Percentiles rank a stretch among this genome's conserved stretches.
Conservation (phyloP, 2,113 vertebrate species). For the Sceloporus undulatus region DNA sequence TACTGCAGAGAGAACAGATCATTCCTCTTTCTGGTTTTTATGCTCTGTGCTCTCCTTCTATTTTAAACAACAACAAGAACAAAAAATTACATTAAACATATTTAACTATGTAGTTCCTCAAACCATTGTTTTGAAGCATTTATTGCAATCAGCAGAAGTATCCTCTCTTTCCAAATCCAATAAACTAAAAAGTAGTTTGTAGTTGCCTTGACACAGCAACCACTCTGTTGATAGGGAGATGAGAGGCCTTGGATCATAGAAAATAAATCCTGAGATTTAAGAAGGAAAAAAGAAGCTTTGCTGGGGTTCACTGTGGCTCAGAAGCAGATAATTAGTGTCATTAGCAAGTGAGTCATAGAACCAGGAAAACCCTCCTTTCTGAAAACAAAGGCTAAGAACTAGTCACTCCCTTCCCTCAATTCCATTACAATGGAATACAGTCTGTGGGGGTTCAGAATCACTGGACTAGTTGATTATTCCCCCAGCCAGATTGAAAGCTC, state of each 20-base stretch:
- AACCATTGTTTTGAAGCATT: not conserved
- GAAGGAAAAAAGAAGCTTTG: not conserved
- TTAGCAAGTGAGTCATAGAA: not conserved
- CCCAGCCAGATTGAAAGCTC: not conserved
- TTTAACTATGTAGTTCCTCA: not conserved
- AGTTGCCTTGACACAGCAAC: not conserved
- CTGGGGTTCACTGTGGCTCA: not conserved
- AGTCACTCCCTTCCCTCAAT: not conserved
- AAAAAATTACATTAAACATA: too few relatives aligned
- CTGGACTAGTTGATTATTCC: not conserved
- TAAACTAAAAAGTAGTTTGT: not conserved
- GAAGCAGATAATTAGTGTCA: not conserved
- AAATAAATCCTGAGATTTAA: not conserved
- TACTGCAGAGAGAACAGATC: too few relatives aligned
- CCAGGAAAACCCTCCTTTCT: not conserved
- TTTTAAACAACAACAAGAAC: too few relatives aligned
- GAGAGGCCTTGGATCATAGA: not conserved
- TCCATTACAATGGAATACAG: constrained; percentile 10
- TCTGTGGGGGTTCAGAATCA: not conserved
- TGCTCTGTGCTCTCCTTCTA: too few relatives aligned
- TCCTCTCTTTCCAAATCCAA: not conserved
- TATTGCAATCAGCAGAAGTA: not conserved
- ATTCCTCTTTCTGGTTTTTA: too few relatives aligned
- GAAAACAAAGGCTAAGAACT: not conserved
- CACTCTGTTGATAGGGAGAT: not conserved